Percentiles rank a stretch among this genome's conserved stretches.
Conservation (phyloP, 2,888 invertebrate genomes). For the Conistra vaccinii region DNA sequence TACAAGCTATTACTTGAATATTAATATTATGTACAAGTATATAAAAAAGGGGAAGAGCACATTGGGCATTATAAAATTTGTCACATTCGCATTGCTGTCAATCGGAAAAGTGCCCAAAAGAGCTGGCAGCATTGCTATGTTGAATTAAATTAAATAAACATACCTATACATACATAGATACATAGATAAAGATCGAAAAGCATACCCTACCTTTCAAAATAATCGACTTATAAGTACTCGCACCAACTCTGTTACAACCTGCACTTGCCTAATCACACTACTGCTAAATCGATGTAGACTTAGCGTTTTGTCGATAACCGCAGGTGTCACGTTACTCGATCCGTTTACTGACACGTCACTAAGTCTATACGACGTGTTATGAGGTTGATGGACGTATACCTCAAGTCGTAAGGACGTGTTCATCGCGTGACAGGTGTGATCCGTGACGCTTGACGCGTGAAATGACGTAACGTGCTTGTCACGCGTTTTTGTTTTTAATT, state of each 20-base stretch:
- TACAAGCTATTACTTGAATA: too few relatives aligned
- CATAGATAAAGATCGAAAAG: not conserved
- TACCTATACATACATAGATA: too few relatives aligned
- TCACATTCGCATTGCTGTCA: not conserved
- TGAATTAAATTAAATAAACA: not conserved
- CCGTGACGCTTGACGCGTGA: constrained; percentile 76
- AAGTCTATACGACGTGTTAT: constrained; percentile 83
- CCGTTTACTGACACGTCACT: constrained; percentile 82
- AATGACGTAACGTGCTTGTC: constrained; percentile 73
- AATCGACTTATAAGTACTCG: not conserved
- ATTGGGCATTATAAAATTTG: not conserved
- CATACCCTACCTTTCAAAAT: not conserved
- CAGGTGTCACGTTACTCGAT: constrained; percentile 78
- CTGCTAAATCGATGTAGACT: constrained; percentile 77
- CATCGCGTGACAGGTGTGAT: constrained; percentile 78
- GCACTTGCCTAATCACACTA: constrained; percentile 25
- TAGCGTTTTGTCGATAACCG: constrained; percentile 84
- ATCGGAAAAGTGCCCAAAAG: not conserved
- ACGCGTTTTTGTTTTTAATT: constrained; percentile 52
- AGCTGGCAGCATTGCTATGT: not conserved
- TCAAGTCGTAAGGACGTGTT: constrained; percentile 79
- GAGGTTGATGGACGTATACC: constrained; percentile 84
- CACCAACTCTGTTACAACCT: constrained; percentile 1
- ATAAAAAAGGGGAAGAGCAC: not conserved
- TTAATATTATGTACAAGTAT: not conserved